A percentile compares a stretch with the other conserved stretches of the same genome.
Conservation (phyloP, 2,113 vertebrate species). For the Mesitornis unicolor region DNA sequence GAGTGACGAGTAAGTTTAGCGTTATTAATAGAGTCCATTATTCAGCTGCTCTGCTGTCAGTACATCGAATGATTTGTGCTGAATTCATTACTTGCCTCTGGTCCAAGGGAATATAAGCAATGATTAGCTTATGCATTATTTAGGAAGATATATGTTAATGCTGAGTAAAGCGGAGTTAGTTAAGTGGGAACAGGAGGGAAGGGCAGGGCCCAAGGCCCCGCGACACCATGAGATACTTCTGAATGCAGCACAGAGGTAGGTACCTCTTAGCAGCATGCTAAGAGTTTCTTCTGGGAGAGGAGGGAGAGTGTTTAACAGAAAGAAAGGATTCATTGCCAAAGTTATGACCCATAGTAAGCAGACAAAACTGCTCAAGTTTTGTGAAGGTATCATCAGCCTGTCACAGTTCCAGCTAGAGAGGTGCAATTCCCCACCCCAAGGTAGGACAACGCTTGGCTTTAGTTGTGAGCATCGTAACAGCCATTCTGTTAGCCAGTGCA, state of each 20-base stretch:
- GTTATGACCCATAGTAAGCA: not conserved
- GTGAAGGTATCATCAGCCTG: not conserved
- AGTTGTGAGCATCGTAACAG: not conserved
- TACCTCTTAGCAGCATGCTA: not conserved
- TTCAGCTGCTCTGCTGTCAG: slow-evolving; percentile 37
- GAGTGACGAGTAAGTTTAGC: not conserved
- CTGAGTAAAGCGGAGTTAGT: slow-evolving; percentile 8
- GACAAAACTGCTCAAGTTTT: not conserved
- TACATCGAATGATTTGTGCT: slow-evolving; percentile 23
- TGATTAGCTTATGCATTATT: slow-evolving; percentile 64
- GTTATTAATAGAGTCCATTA: slow-evolving; percentile 26
- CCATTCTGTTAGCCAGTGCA: not conserved
- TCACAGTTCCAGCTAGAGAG: not conserved
- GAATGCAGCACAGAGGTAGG: not conserved
- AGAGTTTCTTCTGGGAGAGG: not conserved
- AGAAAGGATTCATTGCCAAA: not conserved
- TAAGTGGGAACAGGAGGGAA: not conserved
- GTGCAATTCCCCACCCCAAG: not conserved
- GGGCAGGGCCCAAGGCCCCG: not conserved
- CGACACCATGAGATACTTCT: rapidly evolving
- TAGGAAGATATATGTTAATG: slow-evolving; percentile 43
- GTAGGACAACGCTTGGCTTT: not conserved
- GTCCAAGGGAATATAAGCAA: slow-evolving; percentile 24
- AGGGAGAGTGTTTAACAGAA: not conserved
- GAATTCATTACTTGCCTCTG: slow-evolving; percentile 43